Base-by-base conservation (phyloP, 2,113 vertebrate species). In the Arizona elegans region DNA sequence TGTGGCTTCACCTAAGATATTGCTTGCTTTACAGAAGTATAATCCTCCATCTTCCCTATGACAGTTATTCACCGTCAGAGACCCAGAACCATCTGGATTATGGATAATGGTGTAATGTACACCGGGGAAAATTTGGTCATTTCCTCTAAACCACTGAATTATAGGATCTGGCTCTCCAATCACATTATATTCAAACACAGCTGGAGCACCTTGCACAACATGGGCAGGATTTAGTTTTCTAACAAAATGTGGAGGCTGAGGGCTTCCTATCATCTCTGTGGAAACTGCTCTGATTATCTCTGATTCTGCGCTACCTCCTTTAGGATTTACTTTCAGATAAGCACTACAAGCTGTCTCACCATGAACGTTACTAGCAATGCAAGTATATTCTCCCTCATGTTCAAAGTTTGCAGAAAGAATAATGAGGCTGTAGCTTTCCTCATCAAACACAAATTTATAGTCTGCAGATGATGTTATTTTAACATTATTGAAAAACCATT, bases 371-470 rank as follows among this genome's bases (percentile, higher is more conserved):
- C 97, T 98, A 90, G 98, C 99, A 26, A 97, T 91, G 1, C 99
- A 99, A 0, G 91, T 97, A 62, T 99, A 99, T 91, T 99, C 98
- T 21, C 99, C 99, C 95, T 98, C 98, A 95, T 98, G 96, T 94
- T 98, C 98, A 70, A 96, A 93, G 15, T 96, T 98, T 3, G 97
- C 97, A 54, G 97, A 92, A 0, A 97, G 97, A 75, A 99, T 98
- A 29, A 99, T 98, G 94, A 99, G 96, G 52, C 98, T 98, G 93
- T 98, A 98, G 92, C 98, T 98, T 65, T 98, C 97, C 94, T 96
- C 98, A 50, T 98, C 98, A 94, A 98, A 98, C 43, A 98, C 96
- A 95, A 99, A 96, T 59, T 96, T 98, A 94, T 98, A 98, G 26
- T 98, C 95, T 13, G 94, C 92, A 21, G 98, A 98, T 90, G 98